Evolutionary conservation across 1,140 invertebrate genomes (phyloP), one percentile per base, ranked within the genome.

Genomic region (Drosophila leontia): DNA sequence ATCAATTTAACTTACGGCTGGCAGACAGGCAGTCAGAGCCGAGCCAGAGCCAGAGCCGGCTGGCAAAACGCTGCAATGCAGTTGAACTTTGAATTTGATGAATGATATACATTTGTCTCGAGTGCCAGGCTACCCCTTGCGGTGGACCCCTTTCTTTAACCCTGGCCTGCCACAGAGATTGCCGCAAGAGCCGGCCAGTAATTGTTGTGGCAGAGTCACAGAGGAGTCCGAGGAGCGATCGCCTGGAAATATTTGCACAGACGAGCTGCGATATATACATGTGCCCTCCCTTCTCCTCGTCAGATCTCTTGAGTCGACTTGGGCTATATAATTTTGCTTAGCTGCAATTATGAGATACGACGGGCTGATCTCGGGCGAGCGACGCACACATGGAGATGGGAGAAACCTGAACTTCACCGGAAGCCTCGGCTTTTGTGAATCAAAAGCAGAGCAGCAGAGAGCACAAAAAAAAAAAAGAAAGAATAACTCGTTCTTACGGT

Each of bases 41-140:
- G 34, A 41, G 26, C 11, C 17, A n/a, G 15, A 61, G 59, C 57
- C 26, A 32, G 29, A 44, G 62, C 72, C 58, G 74, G 74, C 82
- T 85, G 78, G 75, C 82, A 78, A 82, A 77, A 77, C 75, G 75
- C 75, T 51, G 76, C 77, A 88, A 58, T 70, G 80, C 78, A 80
- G 85, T 80, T 88, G 85, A 88, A 88, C 85, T 88, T 88, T 88
- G 90, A 90, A 88, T 88, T 88, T 88, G 85, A 90, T 88, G 85
- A 88, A 88, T 88, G 84, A 88, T 90, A 88, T 84, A 88, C 85
- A 88, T 88, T 88, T 88, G 84, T 90, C 84, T 88, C 84, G 81
- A 88, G 80, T 88, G 84, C 85, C 53, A 67, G 60, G 41, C 61
- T 39, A 23, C 53, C 59, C 61, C 15, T 44, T 50, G 69, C 32